A percentile compares a stretch with the other conserved stretches of the same genome.
These are phyloP conservation scores for Scrobipalpa costella DNA, from an alignment of 2,888 invertebrate genomes.

Conservation along the genomic window DNA sequence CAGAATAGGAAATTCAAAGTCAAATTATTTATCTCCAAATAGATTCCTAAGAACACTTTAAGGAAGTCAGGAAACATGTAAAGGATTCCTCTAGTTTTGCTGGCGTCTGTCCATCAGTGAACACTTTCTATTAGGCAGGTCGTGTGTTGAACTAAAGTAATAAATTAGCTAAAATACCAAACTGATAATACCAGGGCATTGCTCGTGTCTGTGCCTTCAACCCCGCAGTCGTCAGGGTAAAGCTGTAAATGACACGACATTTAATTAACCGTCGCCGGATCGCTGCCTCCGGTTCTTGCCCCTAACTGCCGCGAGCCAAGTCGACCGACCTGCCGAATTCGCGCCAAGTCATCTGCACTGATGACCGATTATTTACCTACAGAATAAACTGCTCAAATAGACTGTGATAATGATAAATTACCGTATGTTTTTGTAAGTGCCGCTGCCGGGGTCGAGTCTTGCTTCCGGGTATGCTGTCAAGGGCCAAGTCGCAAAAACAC, in stretches of 20 bases:
- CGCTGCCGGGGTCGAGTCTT: slow-evolving; percentile 25
- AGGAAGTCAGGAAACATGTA: too few species aligned
- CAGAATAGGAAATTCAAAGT: too few species aligned
- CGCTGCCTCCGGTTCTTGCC: slow-evolving; percentile 12
- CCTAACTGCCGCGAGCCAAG: not conserved
- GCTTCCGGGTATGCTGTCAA: slow-evolving; percentile 42
- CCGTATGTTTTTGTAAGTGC: not conserved
- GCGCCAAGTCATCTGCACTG: not conserved
- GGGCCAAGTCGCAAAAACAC: slow-evolving; percentile 35
- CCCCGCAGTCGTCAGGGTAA: not conserved
- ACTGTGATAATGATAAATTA: slow-evolving; percentile 19
- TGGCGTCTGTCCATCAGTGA: too few species aligned
- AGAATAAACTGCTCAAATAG: slow-evolving; percentile 21
- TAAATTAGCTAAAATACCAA: not conserved
- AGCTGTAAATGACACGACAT: slow-evolving; percentile 18
- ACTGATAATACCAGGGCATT: not conserved
- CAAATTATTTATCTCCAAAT: too few species aligned
- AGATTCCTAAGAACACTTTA: too few species aligned
- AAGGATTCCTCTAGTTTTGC: too few species aligned
- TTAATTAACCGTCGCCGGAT: slow-evolving; percentile 14
- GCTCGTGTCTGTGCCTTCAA: not conserved
- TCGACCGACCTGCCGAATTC: not conserved
- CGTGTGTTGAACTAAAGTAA: too few species aligned
- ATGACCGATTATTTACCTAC: not conserved
- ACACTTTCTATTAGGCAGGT: too few species aligned